Evolutionary conservation across 2,888 invertebrate species (phyloP), one percentile per base, ranked within the genome.

Genomic region (Uloborus plumipes): DNA sequence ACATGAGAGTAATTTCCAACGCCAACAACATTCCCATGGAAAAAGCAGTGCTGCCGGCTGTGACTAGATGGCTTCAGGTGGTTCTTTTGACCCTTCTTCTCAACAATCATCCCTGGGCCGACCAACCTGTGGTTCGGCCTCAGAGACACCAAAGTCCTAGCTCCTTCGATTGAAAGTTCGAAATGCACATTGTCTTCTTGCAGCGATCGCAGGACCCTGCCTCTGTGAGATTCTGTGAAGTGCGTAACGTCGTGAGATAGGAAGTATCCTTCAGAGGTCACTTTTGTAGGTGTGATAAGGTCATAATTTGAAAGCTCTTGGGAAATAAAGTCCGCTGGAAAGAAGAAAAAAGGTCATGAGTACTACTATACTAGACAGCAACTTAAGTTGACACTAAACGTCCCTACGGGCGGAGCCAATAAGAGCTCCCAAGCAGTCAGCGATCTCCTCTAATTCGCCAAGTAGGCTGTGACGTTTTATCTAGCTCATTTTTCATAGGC

Each of bases 111-210:
- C 0, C 88, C 89, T 3, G 91, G 91, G 6, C 91, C 89, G 71
- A 92, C 86, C 80, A 92, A 89, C 18, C 88, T 89, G 85, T 90
- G 89, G 86, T 91, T 91, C 3, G 91, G 91, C 87, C 88, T 89
- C 53, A 92, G 87, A 83, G 90, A 90, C 59, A 91, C 85, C 69
- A 91, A 90, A 84, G 91, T 89, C 70, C 89, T 87, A 70, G 86
- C 87, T 47, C 89, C 89, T 50, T 88, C 88, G 72, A 91, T 88
- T 51, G 89, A 87, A 84, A 91, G 86, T 85, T 90, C 90, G 86
- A 90, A 90, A 85, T 92, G 91, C 47, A 93, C 91, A 4, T 49
- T 53, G 20, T 72, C 66, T 15, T 53, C 89, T 85, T 91, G 89
- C 13, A 22, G 15, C 16, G 81, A 82, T 18, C 84, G 87, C 89